Conservation (phyloP, 1,140 invertebrate genomes). For the Panagrolaimus sp. region DNA sequence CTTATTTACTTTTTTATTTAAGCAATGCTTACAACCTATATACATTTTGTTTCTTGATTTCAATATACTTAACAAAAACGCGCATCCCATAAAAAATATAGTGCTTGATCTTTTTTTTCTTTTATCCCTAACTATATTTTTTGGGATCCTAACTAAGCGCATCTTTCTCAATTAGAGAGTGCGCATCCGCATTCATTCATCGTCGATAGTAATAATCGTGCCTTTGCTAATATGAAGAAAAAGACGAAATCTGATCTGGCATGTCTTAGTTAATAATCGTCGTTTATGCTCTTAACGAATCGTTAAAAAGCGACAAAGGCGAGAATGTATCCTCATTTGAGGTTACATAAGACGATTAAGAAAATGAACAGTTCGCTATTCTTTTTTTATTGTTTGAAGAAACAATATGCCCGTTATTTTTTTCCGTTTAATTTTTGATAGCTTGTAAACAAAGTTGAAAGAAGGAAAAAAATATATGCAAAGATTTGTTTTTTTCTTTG, state of each 20-base stretch:
- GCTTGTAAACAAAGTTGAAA: background rate
- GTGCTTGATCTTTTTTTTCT: background rate
- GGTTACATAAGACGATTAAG: constrained; percentile 11
- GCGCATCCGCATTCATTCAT: background rate
- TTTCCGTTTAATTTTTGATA: background rate
- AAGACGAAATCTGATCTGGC: constrained; percentile 13
- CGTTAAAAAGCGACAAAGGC: constrained; percentile 14
- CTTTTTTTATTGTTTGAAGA: background rate
- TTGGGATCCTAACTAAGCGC: background rate
- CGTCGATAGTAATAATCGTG: background rate
- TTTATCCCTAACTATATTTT: background rate
- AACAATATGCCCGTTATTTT: constrained; percentile 8
- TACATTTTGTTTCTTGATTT: background rate
- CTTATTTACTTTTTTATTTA: background rate
- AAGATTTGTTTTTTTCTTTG: too few relatives aligned
- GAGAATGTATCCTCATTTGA: constrained; percentile 9
- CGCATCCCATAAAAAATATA: background rate
- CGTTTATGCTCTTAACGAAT: background rate
- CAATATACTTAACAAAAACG: background rate
- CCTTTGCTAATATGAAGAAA: background rate
- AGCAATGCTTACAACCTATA: constrained; percentile 1
- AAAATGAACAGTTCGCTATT: constrained; percentile 8
- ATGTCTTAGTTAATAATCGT: background rate
- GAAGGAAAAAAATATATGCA: too few relatives aligned
- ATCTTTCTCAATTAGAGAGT: background rate